Base-by-base conservation (phyloP, 2,797 vertebrate genomes). In the Ara ararauna region DNA sequence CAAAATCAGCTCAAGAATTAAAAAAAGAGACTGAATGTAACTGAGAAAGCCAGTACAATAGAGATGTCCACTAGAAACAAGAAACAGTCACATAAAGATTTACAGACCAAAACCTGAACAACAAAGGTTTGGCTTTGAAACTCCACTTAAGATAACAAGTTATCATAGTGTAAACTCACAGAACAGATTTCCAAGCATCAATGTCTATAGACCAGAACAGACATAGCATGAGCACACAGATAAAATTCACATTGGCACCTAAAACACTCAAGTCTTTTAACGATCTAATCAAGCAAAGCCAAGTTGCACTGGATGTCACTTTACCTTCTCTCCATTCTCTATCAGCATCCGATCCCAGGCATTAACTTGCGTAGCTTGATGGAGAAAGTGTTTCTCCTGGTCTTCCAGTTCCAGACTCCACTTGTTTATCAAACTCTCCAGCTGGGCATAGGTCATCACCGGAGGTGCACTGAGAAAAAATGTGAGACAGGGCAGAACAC, bases 351-450 rank as follows among this genome's bases (percentile, higher is more conserved):
- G 98, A 97, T 99, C 99, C 99, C 99, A 99, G 90, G 99, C 99
- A 4, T 99, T 99, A 92, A 99, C 99, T 94, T 99, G 99, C 0
- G 99, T 99, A 1, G 99, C 99, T 88, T 99, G 99, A 92, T 99
- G 99, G 9, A 99, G 97, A 97, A 99, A 99, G 85, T 99, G 99
- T 70, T 99, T 98, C 95, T 99, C 99, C 82, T 99, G 99, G 95
- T 99, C 99, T 90, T 99, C 99, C 27, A 99, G 98, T 87, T 99
- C 99, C 47, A 99, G 98, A 94, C 99, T 99, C 99, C 99, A 99
- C 97, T 99, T 99, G 97, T 99, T 99, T 42, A 99, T 56, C 53
- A 56, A 56, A 56, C 53, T 56, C 13, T 56, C 53, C 53, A 56
- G 53, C 53, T 56, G 53, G 53, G 53, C 53, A n/a, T 56, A 56